Percentiles rank a stretch among this genome's conserved stretches.
phyloP scores from a whole-genome alignment of 1,140 invertebrate genomes.

The Drosophila orosa region DNA sequence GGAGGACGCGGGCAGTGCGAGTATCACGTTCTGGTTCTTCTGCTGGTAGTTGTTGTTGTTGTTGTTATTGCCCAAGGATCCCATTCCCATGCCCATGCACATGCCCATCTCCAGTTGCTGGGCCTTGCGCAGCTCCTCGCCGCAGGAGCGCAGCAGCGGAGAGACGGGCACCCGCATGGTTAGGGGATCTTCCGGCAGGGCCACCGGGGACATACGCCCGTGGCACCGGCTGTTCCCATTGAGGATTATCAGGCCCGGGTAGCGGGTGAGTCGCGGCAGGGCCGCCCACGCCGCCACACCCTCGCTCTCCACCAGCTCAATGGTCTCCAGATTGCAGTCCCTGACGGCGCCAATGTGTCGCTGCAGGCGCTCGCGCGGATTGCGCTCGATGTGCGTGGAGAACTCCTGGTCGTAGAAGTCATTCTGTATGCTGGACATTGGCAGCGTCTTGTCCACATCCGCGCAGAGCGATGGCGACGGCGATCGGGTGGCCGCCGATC shows the following conservation, averaged over 20 bases:
- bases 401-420: conserved; percentile 98
- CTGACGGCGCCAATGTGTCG: conserved; percentile 51
- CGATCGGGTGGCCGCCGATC: not conserved
- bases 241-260: conserved; percentile 69
- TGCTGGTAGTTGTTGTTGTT: conserved; percentile 85
- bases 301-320: conserved; percentile 54
- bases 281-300: conserved; percentile 39
- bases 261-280: conserved; percentile 57
- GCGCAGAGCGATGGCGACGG: not conserved
- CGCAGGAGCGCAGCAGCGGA: conserved; percentile 54
- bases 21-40: conserved; percentile 91
- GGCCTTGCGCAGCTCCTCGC: conserved; percentile 61
- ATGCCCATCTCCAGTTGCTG: conserved; percentile 56
- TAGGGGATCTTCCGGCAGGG: conserved; percentile 85
- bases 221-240: conserved; percentile 64
- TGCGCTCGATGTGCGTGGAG: conserved; percentile 85
- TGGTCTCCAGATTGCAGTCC: conserved; percentile 68
- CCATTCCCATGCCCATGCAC: not conserved
- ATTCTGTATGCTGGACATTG: conserved; percentile 89
- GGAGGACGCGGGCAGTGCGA: conserved; percentile 95
- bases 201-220: conserved; percentile 88
- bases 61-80: conserved; percentile 85
- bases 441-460: conserved; percentile 64
- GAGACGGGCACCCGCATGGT: conserved; percentile 56
- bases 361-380: conserved; percentile 59